Base-by-base conservation (phyloP, 1,140 invertebrate species). In the Panulirus ornatus region DNA sequence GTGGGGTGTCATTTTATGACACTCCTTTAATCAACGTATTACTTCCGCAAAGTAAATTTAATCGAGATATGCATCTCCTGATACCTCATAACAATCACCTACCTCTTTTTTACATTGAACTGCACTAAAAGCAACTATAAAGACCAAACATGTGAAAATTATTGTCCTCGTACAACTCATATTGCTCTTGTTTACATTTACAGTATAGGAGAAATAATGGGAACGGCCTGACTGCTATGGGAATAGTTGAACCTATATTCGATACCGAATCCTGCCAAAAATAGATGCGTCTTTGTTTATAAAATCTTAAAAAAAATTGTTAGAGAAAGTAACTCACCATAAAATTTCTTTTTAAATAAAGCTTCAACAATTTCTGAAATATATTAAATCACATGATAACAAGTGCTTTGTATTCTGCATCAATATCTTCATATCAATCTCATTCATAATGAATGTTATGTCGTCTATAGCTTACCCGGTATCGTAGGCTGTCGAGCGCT, bases 181-280 rank as follows among this genome's bases (percentile, higher is more conserved):
- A 16, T 83, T 84, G 70, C n/a, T 88, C n/a, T 89, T 89, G 88
- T 89, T 89, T 89, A 89, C 88, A 89, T 84, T 47, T 2, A 73
- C 38, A 63, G 3, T 75, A 84, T 89, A 89, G n/a, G 47, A 8
- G 42, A 5, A n/a, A n/a, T n/a, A n/a, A n/a, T n/a, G n/a, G n/a
- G n/a, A n/a, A n/a, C n/a, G n/a, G n/a, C n/a, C n/a, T n/a, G n/a
- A n/a, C n/a, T n/a, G n/a, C n/a, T n/a, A n/a, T n/a, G n/a, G n/a
- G n/a, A n/a, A n/a, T n/a, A n/a, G n/a, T n/a, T n/a, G n/a, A n/a
- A n/a, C n/a, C n/a, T n/a, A n/a, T n/a, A n/a, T n/a, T n/a, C n/a
- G n/a, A n/a, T n/a, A n/a, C n/a, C n/a, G n/a, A n/a, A n/a, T n/a
- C n/a, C n/a, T n/a, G n/a, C n/a, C n/a, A n/a, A n/a, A n/a, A n/a